Evolutionary conservation across 2,113 vertebrate species (phyloP).

Genomic region (Pachyramphus minor): DNA sequence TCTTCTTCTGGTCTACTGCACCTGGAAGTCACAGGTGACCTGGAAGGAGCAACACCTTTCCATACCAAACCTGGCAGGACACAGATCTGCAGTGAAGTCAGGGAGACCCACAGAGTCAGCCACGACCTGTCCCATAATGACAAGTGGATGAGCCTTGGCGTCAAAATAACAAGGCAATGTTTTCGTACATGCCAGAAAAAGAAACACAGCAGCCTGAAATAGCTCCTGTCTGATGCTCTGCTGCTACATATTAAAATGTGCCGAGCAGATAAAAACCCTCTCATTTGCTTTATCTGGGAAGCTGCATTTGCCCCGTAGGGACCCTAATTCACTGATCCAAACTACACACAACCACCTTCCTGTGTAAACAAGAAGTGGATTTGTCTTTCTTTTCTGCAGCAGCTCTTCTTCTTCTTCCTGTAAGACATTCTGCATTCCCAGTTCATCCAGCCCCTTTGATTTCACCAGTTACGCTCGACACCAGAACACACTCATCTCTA

Average conservation of each 20-base stretch:
- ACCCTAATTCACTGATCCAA: background rate
- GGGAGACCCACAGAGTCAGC: background rate
- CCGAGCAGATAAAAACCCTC: background rate
- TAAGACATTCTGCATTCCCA: background rate
- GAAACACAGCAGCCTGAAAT: slow-evolving; percentile 8
- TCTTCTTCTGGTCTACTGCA: background rate
- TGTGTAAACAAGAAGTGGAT: background rate
- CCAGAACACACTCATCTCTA: slow-evolving; percentile 10
- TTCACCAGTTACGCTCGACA: slow-evolving; percentile 29
- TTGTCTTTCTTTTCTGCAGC: background rate
- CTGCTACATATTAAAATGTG: slow-evolving; percentile 25
- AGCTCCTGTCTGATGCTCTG: slow-evolving; percentile 25
- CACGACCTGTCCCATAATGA: background rate
- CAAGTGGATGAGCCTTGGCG: background rate
- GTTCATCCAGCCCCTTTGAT: slow-evolving; percentile 13
- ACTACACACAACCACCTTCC: background rate
- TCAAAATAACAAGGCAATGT: background rate
- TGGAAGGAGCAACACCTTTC: background rate
- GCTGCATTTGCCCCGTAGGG: background rate
- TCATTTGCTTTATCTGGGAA: slow-evolving; percentile 15
- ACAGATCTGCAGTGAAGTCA: background rate
- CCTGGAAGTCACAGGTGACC: background rate
- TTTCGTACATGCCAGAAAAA: slow-evolving; percentile 11
- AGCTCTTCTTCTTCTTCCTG: background rate
- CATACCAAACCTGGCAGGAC: background rate